Evolutionary conservation across 2,888 invertebrate species (phyloP).

Genomic region (Melieria crassipennis): DNA sequence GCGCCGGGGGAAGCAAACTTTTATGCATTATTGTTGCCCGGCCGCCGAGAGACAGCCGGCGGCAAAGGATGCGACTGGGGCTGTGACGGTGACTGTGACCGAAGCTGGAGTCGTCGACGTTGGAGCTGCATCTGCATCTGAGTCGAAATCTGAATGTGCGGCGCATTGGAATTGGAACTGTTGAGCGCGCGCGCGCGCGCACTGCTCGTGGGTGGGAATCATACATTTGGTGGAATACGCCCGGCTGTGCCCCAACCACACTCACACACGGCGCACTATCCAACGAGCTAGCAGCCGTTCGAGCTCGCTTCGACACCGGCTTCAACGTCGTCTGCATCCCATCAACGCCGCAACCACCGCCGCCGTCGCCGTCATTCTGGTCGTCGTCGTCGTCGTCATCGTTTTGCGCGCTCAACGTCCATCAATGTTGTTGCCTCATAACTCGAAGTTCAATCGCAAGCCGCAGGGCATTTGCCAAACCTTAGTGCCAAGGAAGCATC

Average conservation of each 20-base stretch:
- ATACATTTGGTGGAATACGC: conserved; percentile 63
- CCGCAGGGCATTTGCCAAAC: conserved; percentile 65
- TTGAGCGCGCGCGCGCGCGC: conserved; percentile 22
- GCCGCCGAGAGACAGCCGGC: conserved; percentile 18
- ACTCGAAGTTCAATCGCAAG: conserved; percentile 65
- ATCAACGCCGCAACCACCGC: too few species aligned
- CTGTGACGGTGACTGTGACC: conserved; percentile 30
- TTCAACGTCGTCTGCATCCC: conserved; percentile 26
- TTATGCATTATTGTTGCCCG: conserved; percentile 47
- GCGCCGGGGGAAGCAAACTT: conserved; percentile 48
- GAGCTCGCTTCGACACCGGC: conserved; percentile 28
- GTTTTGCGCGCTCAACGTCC: conserved; percentile 56
- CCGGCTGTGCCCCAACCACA: conserved; percentile 56
- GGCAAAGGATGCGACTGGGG: conserved; percentile 39
- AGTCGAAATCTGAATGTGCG: conserved; percentile 22
- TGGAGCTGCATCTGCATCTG: too few species aligned
- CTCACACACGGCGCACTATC: conserved; percentile 30
- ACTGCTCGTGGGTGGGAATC: conserved; percentile 64
- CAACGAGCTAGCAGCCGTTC: conserved; percentile 31
- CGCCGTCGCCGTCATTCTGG: conserved; percentile 21
- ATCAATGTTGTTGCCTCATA: conserved; percentile 61
- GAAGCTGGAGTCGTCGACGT: conserved; percentile 29
- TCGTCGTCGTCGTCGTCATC: conserved; percentile 42
- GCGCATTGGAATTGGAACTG: conserved; percentile 15
- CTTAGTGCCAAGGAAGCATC: conserved; percentile 55